A percentile compares a stretch with the other conserved stretches of the same genome.
Evolutionary conservation across 2,797 vertebrate genomes (phyloP).

Genomic region (Lacerta agilis): DNA sequence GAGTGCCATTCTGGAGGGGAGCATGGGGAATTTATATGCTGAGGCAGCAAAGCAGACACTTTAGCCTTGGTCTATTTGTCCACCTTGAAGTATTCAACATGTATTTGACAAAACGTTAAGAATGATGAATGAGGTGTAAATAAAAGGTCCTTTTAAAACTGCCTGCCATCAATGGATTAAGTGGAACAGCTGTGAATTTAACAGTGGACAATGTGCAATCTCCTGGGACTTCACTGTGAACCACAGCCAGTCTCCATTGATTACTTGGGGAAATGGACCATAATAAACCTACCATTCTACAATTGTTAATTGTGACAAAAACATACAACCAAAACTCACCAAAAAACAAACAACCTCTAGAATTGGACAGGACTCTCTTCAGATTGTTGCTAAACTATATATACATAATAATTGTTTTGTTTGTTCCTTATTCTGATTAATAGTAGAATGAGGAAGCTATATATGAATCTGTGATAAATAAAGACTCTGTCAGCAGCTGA

Average conservation of each 20-base stretch:
- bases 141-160: constrained; percentile 67
- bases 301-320: constrained; percentile 71
- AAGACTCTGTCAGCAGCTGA: constrained; percentile 38
- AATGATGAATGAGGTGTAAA: constrained; percentile 70
- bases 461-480: constrained; percentile 26
- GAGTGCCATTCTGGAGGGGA: constrained; percentile 26
- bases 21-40: constrained; percentile 39
- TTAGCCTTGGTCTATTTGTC: constrained; percentile 45
- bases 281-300: constrained; percentile 74
- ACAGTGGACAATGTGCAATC: constrained; percentile 60
- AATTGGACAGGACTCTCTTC: background rate
- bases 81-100: constrained; percentile 48
- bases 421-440: constrained; percentile 48
- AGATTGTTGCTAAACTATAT: too few relatives aligned
- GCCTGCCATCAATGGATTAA: constrained; percentile 64
- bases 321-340: background rate
- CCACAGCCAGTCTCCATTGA: constrained; percentile 76
- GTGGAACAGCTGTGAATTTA: constrained; percentile 66
- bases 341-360: background rate
- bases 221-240: constrained; percentile 62
- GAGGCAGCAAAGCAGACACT: constrained; percentile 40
- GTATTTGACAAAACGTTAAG: constrained; percentile 66
- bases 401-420: constrained; percentile 58
- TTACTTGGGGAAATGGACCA: constrained; percentile 64
- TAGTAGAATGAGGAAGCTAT: constrained; percentile 23